Percentiles rank a stretch among this genome's conserved stretches.
Conservation (phyloP, 2,797 vertebrate species). For the Hippocampus kuda region DNA sequence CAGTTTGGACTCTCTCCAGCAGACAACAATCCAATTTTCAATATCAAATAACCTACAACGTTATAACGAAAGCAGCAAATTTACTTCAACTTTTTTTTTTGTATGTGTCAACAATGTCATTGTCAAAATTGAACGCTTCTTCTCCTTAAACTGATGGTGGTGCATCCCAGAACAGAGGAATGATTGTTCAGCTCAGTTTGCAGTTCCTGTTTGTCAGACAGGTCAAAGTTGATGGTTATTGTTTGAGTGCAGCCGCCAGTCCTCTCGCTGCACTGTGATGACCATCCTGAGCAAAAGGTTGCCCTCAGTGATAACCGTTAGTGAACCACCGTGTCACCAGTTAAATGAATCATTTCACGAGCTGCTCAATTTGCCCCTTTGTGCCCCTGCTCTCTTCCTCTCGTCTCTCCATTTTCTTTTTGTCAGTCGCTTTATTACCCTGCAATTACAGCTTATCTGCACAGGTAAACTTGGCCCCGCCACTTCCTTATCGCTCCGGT, state of each 20-base stretch:
- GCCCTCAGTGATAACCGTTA: constrained; percentile 50
- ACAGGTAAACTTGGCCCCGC: constrained; percentile 57
- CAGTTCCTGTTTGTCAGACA: constrained; percentile 51
- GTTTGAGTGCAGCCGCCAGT: constrained; percentile 43
- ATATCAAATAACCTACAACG: not conserved
- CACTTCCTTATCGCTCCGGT: constrained; percentile 55
- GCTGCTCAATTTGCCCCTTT: constrained; percentile 46
- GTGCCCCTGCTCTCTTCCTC: constrained; percentile 37
- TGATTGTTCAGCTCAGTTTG: constrained; percentile 52
- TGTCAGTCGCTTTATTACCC: constrained; percentile 55
- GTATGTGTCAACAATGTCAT: constrained; percentile 25
- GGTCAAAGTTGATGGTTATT: constrained; percentile 56
- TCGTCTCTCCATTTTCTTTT: constrained; percentile 28
- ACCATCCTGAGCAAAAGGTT: constrained; percentile 39
- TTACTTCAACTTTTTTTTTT: constrained; percentile 30
- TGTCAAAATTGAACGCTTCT: constrained; percentile 28
- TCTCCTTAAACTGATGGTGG: constrained; percentile 8
- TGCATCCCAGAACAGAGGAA: constrained; percentile 36
- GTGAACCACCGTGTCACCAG: constrained; percentile 37
- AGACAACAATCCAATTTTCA: not conserved
- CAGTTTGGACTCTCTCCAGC: too few relatives aligned
- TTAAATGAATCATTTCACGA: constrained; percentile 55
- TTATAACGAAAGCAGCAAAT: constrained; percentile 23
- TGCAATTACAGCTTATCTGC: constrained; percentile 66
- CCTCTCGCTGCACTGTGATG: constrained; percentile 28